Conservation (phyloP, 2,113 vertebrate genomes). For the Xenopus tropicalis region UCB_Xtro_10.0 CM004443.2:86996501-86997000, state of each 20-base stretch:
- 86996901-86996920: background rate
- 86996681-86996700: conserved; percentile 56
- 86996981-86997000: too few relatives aligned
- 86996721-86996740: conserved; percentile 16
- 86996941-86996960: too few relatives aligned
- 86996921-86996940: too few relatives aligned
- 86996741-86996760: conserved; percentile 41
- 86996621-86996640: conserved; percentile 43
- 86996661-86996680: conserved; percentile 50
- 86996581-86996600: conserved; percentile 72
- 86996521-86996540: conserved; percentile 65
- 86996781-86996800: conserved; percentile 61
- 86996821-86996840: conserved; percentile 52
- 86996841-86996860: conserved; percentile 47
- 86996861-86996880: conserved; percentile 34
- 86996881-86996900: conserved; percentile 25
- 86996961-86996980: too few relatives aligned
- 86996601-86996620: conserved; percentile 63
- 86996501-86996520: conserved; percentile 5
- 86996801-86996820: conserved; percentile 59
- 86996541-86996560: conserved; percentile 74
- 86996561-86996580: conserved; percentile 69
- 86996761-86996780: conserved; percentile 57
- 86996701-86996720: conserved; percentile 57
- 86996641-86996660: conserved; percentile 27